A percentile compares a stretch with the other conserved stretches of the same genome.
Conservation (phyloP, 2,113 vertebrate genomes). For the Neofelis nebulosa region DNA sequence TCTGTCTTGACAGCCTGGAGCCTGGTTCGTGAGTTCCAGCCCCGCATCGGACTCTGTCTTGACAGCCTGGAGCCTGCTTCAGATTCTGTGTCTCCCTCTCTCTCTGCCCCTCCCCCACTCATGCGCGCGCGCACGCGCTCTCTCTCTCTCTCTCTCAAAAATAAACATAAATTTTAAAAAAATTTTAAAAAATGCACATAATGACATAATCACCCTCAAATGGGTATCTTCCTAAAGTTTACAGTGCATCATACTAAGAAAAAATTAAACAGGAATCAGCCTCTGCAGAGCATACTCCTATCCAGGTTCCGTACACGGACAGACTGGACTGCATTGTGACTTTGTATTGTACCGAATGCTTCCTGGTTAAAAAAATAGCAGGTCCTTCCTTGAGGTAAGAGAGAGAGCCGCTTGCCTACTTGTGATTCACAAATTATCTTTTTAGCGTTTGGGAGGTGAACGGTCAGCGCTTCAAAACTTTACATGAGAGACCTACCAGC, state of each 20-base stretch:
- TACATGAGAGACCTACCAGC: not conserved
- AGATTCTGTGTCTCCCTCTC: too few relatives aligned
- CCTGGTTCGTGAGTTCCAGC: too few relatives aligned
- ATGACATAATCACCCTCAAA: not conserved
- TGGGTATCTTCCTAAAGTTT: not conserved
- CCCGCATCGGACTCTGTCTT: too few relatives aligned
- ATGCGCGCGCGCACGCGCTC: too few relatives aligned
- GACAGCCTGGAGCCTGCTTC: too few relatives aligned
- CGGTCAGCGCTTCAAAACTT: not conserved
- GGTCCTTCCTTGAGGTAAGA: not conserved
- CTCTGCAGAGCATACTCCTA: not conserved
- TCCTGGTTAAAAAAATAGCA: not conserved
- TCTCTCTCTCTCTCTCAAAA: too few relatives aligned
- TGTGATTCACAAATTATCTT: not conserved
- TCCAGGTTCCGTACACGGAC: not conserved
- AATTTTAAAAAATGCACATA: accelerated
- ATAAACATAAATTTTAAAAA: too few relatives aligned
- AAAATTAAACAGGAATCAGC: not conserved
- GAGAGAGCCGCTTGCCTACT: not conserved
- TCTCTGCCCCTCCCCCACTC: too few relatives aligned
- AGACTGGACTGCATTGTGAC: not conserved
- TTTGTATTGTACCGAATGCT: not conserved
- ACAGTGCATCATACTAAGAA: not conserved
- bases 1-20: too few relatives aligned
- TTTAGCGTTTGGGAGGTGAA: not conserved